Evolutionary conservation across 2,113 vertebrate genomes (phyloP).

Genomic region (Gnathonemus longibarbis): DNA sequence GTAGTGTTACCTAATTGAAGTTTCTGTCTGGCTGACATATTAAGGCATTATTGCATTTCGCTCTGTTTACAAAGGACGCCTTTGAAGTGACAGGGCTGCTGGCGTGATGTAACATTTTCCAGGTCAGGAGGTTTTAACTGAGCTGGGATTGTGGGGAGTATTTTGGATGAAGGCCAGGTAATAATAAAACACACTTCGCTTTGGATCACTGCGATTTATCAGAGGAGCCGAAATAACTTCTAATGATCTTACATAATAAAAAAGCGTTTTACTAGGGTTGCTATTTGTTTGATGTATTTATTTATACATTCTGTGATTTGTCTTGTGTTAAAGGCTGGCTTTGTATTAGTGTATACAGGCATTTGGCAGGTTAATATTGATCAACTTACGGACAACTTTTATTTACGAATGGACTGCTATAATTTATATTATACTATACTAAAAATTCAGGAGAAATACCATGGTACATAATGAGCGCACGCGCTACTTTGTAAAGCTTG

Average conservation of each 20-base stretch:
- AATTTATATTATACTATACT: background rate
- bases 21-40: slow-evolving; percentile 1
- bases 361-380: background rate
- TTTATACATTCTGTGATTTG: background rate
- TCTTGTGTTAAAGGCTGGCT: background rate
- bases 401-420: background rate
- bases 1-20: background rate
- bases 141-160: background rate
- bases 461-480: background rate
- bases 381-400: background rate
- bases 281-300: background rate
- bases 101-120: background rate
- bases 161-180: background rate
- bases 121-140: slow-evolving; percentile 1
- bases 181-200: background rate
- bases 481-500: background rate
- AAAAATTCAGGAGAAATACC: background rate
- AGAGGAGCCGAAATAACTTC: background rate
- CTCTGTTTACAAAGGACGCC: background rate
- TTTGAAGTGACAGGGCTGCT: background rate
- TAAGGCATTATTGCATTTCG: background rate
- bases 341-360: background rate
- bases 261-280: background rate
- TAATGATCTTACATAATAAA: background rate
- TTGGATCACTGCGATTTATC: background rate